A percentile compares a stretch with the other conserved stretches of the same genome.
phyloP scores from a whole-genome alignment of 2,888 invertebrate species.

The Atethmia centrago region DNA sequence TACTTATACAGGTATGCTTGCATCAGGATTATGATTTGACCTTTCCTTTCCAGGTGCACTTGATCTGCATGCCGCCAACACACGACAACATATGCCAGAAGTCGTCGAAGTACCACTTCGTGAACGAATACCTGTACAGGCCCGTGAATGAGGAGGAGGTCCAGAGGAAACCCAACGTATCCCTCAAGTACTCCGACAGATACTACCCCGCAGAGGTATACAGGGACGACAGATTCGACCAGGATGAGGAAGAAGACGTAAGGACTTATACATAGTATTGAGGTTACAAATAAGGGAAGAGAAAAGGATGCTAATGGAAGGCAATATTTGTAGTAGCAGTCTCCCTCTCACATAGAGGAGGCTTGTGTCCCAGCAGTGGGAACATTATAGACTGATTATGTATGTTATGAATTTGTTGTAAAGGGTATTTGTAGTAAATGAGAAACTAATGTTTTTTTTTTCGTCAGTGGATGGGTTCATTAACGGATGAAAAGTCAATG shows the following conservation, averaged over 20 bases:
- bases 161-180: slow-evolving; percentile 94
- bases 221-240: slow-evolving; percentile 91
- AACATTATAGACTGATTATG: too few species aligned
- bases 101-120: slow-evolving; percentile 97
- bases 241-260: slow-evolving; percentile 87
- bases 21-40: not conserved
- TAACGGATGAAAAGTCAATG: not conserved
- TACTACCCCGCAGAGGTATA: slow-evolving; percentile 96
- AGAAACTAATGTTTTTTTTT: not conserved
- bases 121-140: slow-evolving; percentile 97
- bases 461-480: not conserved
- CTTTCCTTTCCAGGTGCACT: slow-evolving; percentile 92
- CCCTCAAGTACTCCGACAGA: slow-evolving; percentile 95
- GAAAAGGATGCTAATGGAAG: not conserved
- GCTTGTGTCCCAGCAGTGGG: too few species aligned
- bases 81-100: slow-evolving; percentile 97
- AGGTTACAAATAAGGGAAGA: not conserved
- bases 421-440: too few species aligned
- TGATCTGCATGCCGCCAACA: slow-evolving; percentile 98
- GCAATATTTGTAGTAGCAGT: not conserved
- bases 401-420: too few species aligned
- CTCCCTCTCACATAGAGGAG: too few species aligned
- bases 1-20: too few species aligned
- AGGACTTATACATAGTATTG: slow-evolving; percentile 5
- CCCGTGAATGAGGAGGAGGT: slow-evolving; percentile 96